Evolutionary conservation across 2,113 vertebrate species (phyloP).

Genomic region (Syngnathus scovelli): DNA sequence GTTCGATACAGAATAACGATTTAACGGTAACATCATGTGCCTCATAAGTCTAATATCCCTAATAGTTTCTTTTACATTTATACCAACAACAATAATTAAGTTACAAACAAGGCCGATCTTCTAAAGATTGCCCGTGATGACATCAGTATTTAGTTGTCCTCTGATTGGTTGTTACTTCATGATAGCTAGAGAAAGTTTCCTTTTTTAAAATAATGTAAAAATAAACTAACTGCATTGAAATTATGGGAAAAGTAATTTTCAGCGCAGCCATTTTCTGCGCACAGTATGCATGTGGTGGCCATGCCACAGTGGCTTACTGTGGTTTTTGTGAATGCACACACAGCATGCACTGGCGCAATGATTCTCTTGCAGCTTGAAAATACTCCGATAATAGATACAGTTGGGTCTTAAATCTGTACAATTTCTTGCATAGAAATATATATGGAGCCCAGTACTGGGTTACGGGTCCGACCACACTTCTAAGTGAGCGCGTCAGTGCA

Average conservation of each 20-base stretch:
- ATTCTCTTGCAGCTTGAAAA: not conserved
- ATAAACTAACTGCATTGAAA: not conserved
- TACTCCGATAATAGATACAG: not conserved
- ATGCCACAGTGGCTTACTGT: not conserved
- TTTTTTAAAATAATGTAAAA: not conserved
- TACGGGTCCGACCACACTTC: conserved; percentile 7
- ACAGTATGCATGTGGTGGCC: not conserved
- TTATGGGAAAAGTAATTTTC: not conserved
- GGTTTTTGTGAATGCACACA: not conserved
- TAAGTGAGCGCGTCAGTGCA: conserved; percentile 5
- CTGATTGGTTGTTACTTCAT: not conserved
- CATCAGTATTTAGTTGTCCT: not conserved
- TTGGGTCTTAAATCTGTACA: not conserved
- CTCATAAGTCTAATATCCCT: too few relatives aligned
- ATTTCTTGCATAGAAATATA: not conserved
- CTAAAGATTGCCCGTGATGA: not conserved
- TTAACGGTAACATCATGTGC: too few relatives aligned
- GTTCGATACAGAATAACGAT: not conserved
- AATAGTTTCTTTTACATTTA: too few relatives aligned
- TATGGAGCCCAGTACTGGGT: not conserved
- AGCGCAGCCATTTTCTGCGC: not conserved
- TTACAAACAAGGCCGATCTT: too few relatives aligned
- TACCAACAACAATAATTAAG: too few relatives aligned
- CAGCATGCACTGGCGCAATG: not conserved
- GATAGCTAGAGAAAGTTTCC: not conserved